A percentile compares a stretch with the other conserved stretches of the same genome.
These are phyloP conservation scores for Falco concolor DNA, from an alignment of 2,797 vertebrate species.

Conservation along the genomic window DNA sequence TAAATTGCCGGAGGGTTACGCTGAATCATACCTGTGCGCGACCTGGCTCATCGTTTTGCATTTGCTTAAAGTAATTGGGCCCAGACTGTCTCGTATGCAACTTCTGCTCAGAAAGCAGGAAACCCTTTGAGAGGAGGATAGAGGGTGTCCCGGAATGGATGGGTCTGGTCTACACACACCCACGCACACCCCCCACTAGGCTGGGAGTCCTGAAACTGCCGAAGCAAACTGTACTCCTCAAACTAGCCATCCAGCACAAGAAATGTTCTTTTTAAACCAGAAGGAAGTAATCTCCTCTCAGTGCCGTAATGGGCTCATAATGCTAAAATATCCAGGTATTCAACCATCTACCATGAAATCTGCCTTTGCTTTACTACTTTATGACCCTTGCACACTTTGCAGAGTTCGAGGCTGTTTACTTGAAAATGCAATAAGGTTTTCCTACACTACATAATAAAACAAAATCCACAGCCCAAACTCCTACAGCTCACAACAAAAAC, in stretches of 20 bases:
- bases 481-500: not conserved
- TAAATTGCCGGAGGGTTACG: not conserved
- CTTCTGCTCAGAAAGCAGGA: not conserved
- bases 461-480: not conserved
- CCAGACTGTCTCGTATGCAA: not conserved
- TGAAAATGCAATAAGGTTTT: slow-evolving; percentile 1
- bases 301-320: not conserved
- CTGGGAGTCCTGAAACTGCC: not conserved
- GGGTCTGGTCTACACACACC: not conserved
- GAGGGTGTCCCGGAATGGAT: not conserved
- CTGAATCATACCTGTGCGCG: not conserved
- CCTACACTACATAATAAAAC: not conserved
- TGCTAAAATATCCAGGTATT: not conserved
- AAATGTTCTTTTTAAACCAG: not conserved
- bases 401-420: not conserved
- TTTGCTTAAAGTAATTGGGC: not conserved
- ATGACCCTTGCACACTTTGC: not conserved
- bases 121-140: not conserved
- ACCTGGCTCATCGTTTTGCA: not conserved
- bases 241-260: not conserved
- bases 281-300: not conserved
- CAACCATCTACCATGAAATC: not conserved
- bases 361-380: not conserved
- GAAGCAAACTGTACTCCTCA: not conserved
- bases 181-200: no score